Evolutionary conservation across 2,113 vertebrate genomes (phyloP).

Genomic region (Saguinus imperator): DNA sequence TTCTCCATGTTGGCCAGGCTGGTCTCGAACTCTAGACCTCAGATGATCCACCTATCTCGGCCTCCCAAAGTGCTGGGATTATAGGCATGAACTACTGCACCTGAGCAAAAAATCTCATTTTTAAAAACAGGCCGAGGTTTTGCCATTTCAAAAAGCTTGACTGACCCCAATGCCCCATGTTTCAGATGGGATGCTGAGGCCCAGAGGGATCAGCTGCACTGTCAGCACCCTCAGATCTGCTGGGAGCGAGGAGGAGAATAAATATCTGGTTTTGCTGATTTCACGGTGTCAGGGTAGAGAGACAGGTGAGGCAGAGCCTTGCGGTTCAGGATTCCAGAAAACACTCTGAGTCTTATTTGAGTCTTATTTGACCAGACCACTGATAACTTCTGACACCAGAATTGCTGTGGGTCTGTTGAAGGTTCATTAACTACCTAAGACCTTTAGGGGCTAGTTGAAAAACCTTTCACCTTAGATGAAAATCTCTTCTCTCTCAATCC

Average conservation of each 20-base stretch:
- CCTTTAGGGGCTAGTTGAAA: neutral
- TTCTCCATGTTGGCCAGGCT: too few species aligned
- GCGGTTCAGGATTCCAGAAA: neutral
- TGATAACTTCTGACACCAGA: neutral
- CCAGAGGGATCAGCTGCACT: neutral
- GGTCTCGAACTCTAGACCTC: too few species aligned
- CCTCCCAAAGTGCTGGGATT: too few species aligned
- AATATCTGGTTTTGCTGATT: neutral
- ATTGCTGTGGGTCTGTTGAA: neutral
- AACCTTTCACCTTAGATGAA: neutral
- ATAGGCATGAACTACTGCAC: too few species aligned
- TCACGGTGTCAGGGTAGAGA: neutral
- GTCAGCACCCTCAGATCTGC: too few species aligned
- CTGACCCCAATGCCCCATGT: neutral
- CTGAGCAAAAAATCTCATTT: neutral
- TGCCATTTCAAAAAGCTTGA: conserved; percentile 5
- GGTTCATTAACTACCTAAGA: neutral
- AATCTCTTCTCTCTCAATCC: neutral
- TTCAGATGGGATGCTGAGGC: neutral
- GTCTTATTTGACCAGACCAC: neutral
- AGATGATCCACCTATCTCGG: too few species aligned
- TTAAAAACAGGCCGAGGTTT: neutral
- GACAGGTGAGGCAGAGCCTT: neutral
- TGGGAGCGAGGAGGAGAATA: neutral
- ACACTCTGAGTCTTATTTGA: neutral